These are phyloP conservation scores for Ariopsis seemanni DNA, from an alignment of 2,113 vertebrate species.

Conservation along the genomic window DNA sequence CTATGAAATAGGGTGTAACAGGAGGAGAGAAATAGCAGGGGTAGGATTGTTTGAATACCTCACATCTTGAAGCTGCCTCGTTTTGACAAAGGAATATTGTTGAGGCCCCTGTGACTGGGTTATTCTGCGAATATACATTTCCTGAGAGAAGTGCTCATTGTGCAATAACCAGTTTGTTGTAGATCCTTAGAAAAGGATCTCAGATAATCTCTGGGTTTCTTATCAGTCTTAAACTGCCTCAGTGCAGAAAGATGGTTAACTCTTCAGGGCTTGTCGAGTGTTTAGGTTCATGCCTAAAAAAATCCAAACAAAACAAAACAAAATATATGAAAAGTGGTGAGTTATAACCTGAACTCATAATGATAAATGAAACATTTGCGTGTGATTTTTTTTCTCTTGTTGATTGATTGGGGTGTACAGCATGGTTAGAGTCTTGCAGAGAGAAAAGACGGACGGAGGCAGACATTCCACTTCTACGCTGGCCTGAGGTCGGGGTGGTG, in stretches of 20 bases:
- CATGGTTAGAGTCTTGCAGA: slow-evolving; percentile 36
- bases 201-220: slow-evolving; percentile 1
- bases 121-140: slow-evolving; percentile 18
- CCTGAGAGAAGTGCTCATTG: slow-evolving; percentile 16
- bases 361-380: background rate
- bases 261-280: slow-evolving; percentile 2
- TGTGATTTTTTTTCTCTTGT: slow-evolving; percentile 19
- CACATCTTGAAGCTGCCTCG: slow-evolving; percentile 50
- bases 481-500: slow-evolving; percentile 51
- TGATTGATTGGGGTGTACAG: slow-evolving; percentile 48
- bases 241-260: background rate
- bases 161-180: background rate
- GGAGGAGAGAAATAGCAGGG: slow-evolving; percentile 54
- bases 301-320: background rate
- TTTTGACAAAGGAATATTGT: slow-evolving; percentile 56
- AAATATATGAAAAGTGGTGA: slow-evolving; percentile 11
- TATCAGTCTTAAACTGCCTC: background rate
- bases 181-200: slow-evolving; percentile 23
- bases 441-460: slow-evolving; percentile 45
- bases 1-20: slow-evolving; percentile 61
- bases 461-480: slow-evolving; percentile 71
- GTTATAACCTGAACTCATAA: slow-evolving; percentile 15
- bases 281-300: background rate
- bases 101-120: slow-evolving; percentile 30
- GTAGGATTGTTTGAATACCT: slow-evolving; percentile 56